These are phyloP conservation scores for Caenorhabditis zanzibari DNA, from an alignment of 2,888 invertebrate genomes.

Conservation along the genomic window DNA sequence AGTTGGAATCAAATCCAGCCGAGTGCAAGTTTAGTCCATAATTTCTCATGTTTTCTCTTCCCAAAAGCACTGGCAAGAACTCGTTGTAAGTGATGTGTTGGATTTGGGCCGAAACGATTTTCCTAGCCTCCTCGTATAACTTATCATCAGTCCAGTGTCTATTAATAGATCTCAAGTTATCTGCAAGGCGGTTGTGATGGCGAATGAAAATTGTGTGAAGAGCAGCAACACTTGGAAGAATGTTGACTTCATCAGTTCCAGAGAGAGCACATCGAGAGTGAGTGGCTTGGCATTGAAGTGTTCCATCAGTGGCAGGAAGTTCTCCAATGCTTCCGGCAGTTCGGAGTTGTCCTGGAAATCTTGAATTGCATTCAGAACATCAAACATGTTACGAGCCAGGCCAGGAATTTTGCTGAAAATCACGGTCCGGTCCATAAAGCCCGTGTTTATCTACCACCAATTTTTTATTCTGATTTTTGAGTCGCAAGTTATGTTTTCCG, in stretches of 20 bases:
- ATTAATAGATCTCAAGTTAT: conserved; percentile 77
- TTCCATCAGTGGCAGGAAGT: conserved; percentile 70
- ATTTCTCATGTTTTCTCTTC: conserved; percentile 77
- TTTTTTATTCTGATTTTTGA: no score
- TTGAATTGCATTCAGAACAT: no score
- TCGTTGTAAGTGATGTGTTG: conserved; percentile 85
- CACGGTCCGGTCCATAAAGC: no score
- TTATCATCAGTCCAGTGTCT: conserved; percentile 83
- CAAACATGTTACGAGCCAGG: no score
- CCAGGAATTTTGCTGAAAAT: no score
- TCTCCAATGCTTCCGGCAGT: conserved; percentile 76
- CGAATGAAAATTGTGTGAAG: conserved; percentile 82
- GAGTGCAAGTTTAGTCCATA: conserved; percentile 91
- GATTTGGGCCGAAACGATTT: conserved; percentile 86
- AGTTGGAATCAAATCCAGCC: conserved; percentile 84
- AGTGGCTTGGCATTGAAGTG: conserved; percentile 69
- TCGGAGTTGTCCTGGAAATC: conserved; percentile 71
- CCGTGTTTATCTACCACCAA: no score
- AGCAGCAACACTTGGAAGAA: conserved; percentile 79
- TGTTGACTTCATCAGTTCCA: conserved; percentile 80
- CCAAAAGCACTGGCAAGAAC: conserved; percentile 82
- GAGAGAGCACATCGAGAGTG: conserved; percentile 71
- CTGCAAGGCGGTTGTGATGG: conserved; percentile 83
- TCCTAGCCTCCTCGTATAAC: conserved; percentile 84
- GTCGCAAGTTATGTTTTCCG: no score